These are phyloP conservation scores for Calliopum simillimum DNA, from an alignment of 2,888 invertebrate genomes.

Conservation along the genomic window DNA sequence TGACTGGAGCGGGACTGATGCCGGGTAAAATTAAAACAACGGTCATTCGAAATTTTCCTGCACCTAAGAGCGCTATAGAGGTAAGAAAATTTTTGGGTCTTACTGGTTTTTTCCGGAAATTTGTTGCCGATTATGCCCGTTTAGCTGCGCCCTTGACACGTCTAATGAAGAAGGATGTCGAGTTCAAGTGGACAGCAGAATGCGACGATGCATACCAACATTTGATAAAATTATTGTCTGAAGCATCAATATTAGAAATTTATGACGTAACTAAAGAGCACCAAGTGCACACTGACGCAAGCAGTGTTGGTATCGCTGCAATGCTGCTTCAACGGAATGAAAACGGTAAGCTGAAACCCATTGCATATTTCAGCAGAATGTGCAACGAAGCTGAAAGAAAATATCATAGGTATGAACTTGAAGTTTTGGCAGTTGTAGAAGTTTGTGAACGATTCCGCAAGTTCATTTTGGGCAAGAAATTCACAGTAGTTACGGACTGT, in stretches of 20 bases:
- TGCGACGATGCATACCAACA: neutral
- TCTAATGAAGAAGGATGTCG: constrained; percentile 34
- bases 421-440: neutral
- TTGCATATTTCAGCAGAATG: constrained; percentile 1
- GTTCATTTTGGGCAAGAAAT: constrained; percentile 39
- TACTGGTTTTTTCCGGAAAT: constrained; percentile 27
- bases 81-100: constrained; percentile 5
- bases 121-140: constrained; percentile 42
- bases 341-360: neutral
- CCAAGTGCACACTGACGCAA: constrained; percentile 36
- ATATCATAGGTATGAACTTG: neutral
- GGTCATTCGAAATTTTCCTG: neutral
- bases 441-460: constrained; percentile 39
- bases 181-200: neutral
- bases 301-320: constrained; percentile 32
- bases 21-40: constrained; percentile 13
- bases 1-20: neutral
- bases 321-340: constrained; percentile 27
- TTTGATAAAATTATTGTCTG: constrained; percentile 8
- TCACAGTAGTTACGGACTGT: constrained; percentile 38
- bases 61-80: neutral
- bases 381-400: neutral
- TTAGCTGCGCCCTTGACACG: constrained; percentile 49
- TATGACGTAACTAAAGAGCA: constrained; percentile 34
- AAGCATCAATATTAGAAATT: constrained; percentile 31